These are phyloP conservation scores for Saturnia pavonia DNA, from an alignment of 2,888 invertebrate species.

Conservation along the genomic window DNA sequence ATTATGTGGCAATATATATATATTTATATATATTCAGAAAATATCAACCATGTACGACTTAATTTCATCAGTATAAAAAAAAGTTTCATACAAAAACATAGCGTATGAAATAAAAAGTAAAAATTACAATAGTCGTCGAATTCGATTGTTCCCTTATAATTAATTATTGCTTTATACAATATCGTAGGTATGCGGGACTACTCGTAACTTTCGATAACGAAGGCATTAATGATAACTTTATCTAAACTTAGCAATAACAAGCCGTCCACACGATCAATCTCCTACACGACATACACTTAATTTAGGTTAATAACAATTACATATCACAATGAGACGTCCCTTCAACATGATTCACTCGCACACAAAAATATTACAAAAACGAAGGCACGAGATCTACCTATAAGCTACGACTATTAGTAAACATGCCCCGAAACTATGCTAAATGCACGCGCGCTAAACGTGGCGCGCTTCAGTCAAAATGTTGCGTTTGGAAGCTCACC, in stretches of 20 bases:
- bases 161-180: conserved; percentile 80
- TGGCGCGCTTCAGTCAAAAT: conserved; percentile 67
- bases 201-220: conserved; percentile 72
- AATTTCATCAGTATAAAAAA: conserved; percentile 74
- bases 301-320: conserved; percentile 81
- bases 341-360: conserved; percentile 74
- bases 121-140: conserved; percentile 72
- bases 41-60: conserved; percentile 75
- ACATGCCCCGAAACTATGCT: conserved; percentile 69
- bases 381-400: conserved; percentile 80
- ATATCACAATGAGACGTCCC: conserved; percentile 81
- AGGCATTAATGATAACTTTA: conserved; percentile 54
- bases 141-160: conserved; percentile 69
- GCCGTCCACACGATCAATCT: conserved; percentile 70
- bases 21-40: conserved; percentile 82
- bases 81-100: conserved; percentile 57
- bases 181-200: conserved; percentile 45
- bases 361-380: conserved; percentile 71
- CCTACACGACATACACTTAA: conserved; percentile 78
- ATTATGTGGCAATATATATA: conserved; percentile 78
- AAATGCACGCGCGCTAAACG: conserved; percentile 66
- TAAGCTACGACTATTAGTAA: conserved; percentile 71
- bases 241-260: conserved; percentile 67
- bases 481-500: conserved; percentile 46
- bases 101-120: conserved; percentile 43